Conservation (phyloP, 53 echinoderm and acorn worm genomes). For the Luidia sarsii region DNA sequence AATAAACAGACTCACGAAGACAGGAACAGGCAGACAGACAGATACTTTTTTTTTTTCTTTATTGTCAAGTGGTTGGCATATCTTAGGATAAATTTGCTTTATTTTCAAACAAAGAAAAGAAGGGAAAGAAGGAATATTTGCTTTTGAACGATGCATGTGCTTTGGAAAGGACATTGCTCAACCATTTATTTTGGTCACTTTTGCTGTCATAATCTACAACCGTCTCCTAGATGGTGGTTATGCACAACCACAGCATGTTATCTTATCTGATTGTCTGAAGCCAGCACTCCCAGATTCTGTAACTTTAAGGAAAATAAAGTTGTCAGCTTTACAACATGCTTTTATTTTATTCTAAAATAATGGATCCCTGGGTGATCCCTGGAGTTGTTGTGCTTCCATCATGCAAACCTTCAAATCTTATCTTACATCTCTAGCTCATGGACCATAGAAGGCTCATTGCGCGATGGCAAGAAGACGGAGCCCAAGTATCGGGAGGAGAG, state of each 20-base stretch:
- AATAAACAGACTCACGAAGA: too few species aligned
- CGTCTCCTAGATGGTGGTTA: too few species aligned
- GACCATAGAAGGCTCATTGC: slow-evolving; percentile 88
- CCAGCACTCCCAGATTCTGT: not conserved
- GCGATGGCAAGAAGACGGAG: slow-evolving; percentile 72
- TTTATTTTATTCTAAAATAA: not conserved
- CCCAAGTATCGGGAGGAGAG: slow-evolving; percentile 62
- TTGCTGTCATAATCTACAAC: too few species aligned
- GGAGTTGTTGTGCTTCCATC: not conserved
- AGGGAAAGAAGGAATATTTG: too few species aligned
- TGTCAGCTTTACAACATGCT: not conserved
- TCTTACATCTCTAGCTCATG: slow-evolving; percentile 71
- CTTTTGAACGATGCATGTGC: too few species aligned
- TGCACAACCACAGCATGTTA: not conserved
- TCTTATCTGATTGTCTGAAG: not conserved
- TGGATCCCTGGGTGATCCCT: not conserved
- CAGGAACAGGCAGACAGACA: too few species aligned
- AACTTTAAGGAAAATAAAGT: not conserved
- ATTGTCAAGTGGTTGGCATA: too few species aligned
- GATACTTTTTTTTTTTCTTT: too few species aligned
- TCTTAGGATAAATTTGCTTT: too few species aligned
- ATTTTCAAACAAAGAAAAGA: too few species aligned
- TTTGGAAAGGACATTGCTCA: too few species aligned
- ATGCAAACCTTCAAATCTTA: not conserved
- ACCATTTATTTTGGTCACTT: too few species aligned